phyloP scores from a whole-genome alignment of 1,140 invertebrate genomes.

The Probaryconus sp. region DNA sequence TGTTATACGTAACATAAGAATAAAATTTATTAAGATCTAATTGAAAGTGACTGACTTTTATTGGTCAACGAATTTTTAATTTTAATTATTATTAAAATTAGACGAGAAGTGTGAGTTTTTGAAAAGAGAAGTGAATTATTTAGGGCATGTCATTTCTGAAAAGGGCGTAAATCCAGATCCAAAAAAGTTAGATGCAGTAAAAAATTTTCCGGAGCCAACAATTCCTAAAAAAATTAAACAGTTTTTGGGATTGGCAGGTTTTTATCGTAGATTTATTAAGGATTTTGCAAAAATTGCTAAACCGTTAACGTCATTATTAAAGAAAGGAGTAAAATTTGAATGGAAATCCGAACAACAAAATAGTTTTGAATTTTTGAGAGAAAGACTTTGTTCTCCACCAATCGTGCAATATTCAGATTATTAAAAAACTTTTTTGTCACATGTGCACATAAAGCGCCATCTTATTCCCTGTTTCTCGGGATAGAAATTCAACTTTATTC shows the following conservation, averaged over 20 bases:
- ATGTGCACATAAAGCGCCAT: too few relatives aligned
- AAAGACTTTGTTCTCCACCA: background rate
- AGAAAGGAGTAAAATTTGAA: background rate
- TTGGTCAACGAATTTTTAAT: too few relatives aligned
- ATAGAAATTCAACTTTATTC: too few relatives aligned
- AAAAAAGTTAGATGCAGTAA: background rate
- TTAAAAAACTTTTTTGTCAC: too few relatives aligned
- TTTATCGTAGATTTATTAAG: too few relatives aligned
- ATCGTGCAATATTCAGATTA: background rate
- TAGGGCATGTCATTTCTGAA: conserved; percentile 9
- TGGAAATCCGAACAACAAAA: conserved; percentile 7
- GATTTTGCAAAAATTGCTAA: too few relatives aligned
- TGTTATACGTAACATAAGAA: too few relatives aligned
- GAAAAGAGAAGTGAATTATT: background rate
- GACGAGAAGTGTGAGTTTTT: conserved; percentile 25
- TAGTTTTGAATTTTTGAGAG: conserved; percentile 54
- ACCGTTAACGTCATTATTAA: conserved; percentile 3
- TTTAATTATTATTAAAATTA: too few relatives aligned
- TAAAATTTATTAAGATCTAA: too few relatives aligned
- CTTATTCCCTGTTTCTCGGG: too few relatives aligned
- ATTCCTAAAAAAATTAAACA: conserved; percentile 21
- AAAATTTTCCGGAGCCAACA: too few relatives aligned
- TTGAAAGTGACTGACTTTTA: too few relatives aligned
- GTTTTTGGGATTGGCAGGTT: conserved; percentile 47
- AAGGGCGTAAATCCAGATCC: conserved; percentile 3